Evolutionary conservation across 2,113 vertebrate genomes (phyloP), one percentile per base, ranked within the genome.

Genomic region (Gobio gobio): DNA sequence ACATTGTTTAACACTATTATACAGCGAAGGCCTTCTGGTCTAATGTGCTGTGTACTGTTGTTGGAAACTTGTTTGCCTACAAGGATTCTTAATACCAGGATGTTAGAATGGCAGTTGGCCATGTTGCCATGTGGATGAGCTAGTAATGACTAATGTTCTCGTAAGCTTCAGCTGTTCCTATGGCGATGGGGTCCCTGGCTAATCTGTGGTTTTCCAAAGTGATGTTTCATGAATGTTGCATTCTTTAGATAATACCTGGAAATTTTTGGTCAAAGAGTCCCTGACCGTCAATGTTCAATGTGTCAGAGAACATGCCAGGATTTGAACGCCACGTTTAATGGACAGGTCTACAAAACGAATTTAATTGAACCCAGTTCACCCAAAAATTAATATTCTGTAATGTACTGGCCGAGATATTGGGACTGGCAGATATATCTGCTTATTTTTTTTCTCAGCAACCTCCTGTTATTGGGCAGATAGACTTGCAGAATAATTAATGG

Each of bases 131-230:
- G 56, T 61, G 33, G 76, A 78, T 78, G 56, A 61, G 76, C 76
- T 12, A 61, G 36, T 78, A 61, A 45, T 78, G 56, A 78, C 33
- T 59, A 61, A 78, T 78, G 36, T n/a, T 45, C 76, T 78, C 6
- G 24, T 59, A 61, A 61, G 33, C 54, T 78, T 78, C 54, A 61
- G 56, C 56, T 78, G 76, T 78, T 78, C 56, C 36, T 78, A 43
- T 59, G 33, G 56, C 6, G 22, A n/a, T 43, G 29, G 76, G 76
- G 51, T 58, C 58, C 12, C 33, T 16, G 6, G 56, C 56, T 78
- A 78, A 78, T 78, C 56, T 43, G 54, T 40, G 33, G 0, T 40
- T 24, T 78, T 12, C 6, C 3, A 51, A n/a, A 10, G 10, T 43
- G 20, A 78, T 56, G 5, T 56, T 78, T 36, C 76, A 59, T 59